phyloP scores from a whole-genome alignment of 2,113 vertebrate genomes.

The Entelurus aequoreus region DNA sequence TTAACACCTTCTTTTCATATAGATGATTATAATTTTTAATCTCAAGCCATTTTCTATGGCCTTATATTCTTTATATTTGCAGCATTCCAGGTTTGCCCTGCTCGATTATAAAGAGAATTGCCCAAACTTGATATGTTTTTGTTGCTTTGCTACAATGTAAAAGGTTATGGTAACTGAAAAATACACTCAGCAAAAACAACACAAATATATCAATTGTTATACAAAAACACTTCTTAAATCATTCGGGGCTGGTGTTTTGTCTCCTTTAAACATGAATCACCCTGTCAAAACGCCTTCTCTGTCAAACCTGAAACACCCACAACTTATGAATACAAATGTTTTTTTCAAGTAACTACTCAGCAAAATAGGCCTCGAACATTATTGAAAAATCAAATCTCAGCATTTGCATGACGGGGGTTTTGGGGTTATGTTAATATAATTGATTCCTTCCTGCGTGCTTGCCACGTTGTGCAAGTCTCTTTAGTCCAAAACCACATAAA shows the following conservation, averaged over 20 bases:
- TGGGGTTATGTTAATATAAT: neutral
- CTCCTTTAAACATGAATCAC: neutral
- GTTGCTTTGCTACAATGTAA: neutral
- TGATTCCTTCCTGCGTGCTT: too few species aligned
- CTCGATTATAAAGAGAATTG: too few species aligned
- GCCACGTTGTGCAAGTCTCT: too few species aligned
- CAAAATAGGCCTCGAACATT: neutral
- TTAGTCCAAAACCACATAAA: too few species aligned
- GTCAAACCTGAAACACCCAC: neutral
- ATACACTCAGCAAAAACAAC: neutral
- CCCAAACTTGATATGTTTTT: neutral
- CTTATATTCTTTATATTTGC: too few species aligned
- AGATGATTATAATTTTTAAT: too few species aligned
- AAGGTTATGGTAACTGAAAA: neutral
- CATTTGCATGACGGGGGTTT: neutral
- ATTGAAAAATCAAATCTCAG: neutral
- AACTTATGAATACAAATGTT: neutral
- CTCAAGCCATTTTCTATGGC: too few species aligned
- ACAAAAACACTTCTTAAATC: neutral
- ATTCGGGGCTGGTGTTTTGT: neutral
- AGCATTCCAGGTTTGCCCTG: too few species aligned
- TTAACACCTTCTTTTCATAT: too few species aligned
- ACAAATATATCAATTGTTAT: neutral
- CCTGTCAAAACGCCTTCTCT: neutral
- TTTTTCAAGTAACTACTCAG: neutral